Evolutionary conservation across 2,113 vertebrate genomes (phyloP), one percentile per base, ranked within the genome.

Genomic region (Ginglymostoma cirratum): DNA sequence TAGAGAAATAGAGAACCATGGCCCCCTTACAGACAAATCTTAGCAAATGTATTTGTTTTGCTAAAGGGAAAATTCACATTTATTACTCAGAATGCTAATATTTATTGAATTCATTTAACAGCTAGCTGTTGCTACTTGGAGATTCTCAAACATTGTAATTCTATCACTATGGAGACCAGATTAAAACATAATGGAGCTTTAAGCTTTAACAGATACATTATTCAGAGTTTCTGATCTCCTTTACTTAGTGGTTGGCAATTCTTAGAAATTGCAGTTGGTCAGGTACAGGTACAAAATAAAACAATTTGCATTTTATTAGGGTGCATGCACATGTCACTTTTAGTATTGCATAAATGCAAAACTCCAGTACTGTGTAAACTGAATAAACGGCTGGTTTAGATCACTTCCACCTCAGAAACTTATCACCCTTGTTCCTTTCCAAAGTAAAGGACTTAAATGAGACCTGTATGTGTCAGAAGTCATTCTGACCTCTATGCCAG

Each of bases 11-110:
- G 34, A 94, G 65, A 94, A 30, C 87, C 52, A 30, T 4, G 38
- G 34, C 92, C 7, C n/a, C 24, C 24, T 69, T 69, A 38, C 65
- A 69, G 17, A 67, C 92, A 42, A 48, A 67, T 67, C 21, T 24
- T 67, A 69, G 92, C 65, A 94, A 94, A 67, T 42, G 19, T 94
- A 69, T 94, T 69, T 69, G n/a, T 67, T 42, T 94, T 94, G 61
- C 92, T 45, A 52, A 66, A 10, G 65, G 86, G 92, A 24, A 48
- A 94, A 45, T 69, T 94, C 92, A 94, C 65, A 69, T 94, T 94
- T 42, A 94, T 69, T 69, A 94, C 66, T 94, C 34, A 1, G 19
- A 24, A 38, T 66, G 92, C n/a, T 69, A 27, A 23, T 12, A 17
- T 94, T 94, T 69, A 69, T 94, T 94, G 0, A 69, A 34, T 21